Evolutionary conservation across 2,113 vertebrate species (phyloP).

Genomic region (Daboia siamensis): DNA sequence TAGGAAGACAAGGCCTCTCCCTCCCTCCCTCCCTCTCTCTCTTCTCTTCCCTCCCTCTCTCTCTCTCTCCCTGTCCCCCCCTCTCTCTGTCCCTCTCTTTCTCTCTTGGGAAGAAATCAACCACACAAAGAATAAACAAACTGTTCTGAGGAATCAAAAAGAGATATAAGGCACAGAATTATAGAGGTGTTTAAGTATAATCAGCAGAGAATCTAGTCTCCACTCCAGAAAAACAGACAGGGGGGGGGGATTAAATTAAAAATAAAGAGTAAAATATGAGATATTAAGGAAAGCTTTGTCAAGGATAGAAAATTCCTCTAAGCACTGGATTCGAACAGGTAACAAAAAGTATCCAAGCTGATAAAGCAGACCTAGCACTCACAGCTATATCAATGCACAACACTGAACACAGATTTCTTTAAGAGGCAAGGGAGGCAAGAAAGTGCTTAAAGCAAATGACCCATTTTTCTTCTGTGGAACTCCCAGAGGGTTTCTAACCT

Average conservation of each 20-base stretch:
- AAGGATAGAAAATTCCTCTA: background rate
- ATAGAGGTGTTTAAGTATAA: background rate
- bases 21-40: too few relatives aligned
- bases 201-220: background rate
- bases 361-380: background rate
- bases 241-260: background rate
- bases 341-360: background rate
- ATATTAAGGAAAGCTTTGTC: background rate
- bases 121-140: background rate
- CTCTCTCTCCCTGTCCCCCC: too few relatives aligned
- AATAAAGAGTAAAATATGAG: background rate
- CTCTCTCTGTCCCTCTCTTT: background rate
- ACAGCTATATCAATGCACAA: background rate
- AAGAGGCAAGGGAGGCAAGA: background rate
- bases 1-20: background rate
- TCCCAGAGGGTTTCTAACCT: background rate
- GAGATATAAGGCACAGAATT: background rate
- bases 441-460: background rate
- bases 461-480: background rate
- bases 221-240: background rate
- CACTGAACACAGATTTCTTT: background rate
- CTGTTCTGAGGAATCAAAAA: background rate
- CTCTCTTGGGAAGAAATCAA: background rate
- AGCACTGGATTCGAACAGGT: background rate
- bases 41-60: too few relatives aligned